Base-by-base conservation (phyloP, 2,797 vertebrate species). In the Enteromius thamalakanensis region DNA sequence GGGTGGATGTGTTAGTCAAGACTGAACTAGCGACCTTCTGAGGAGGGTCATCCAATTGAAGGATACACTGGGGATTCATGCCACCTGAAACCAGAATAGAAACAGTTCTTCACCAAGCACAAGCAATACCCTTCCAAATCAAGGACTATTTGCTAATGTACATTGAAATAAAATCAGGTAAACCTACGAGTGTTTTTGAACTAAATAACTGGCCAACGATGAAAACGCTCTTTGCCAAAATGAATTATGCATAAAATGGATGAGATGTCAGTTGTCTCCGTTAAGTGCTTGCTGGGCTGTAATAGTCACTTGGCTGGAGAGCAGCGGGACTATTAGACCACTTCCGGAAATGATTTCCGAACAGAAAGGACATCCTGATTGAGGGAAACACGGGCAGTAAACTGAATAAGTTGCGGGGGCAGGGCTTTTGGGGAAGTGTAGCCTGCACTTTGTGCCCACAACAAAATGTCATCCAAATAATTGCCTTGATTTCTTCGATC, bases 21-120 rank as follows among this genome's bases (percentile, higher is more conserved):
- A 94, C 92, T 2, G 95, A 91, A 60, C 95, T 96, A 90, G 91
- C 93, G 87, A 96, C 94, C 85, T 89, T 97, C 94, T 99, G 98
- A 7, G 92, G 90, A 81, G 98, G 98, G 40, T 98, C 96, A 23
- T 98, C 96, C 75, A 99, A 87, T 91, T 95, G 94, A 67, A 94
- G 92, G 2, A 93, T 81, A 92, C 96, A 99, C 74, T 92, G 90
- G 21, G 94, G 94, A 87, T 91, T 93, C 37, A 91, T 62, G 90
- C 90, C 88, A 90, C 95, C 97, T 99, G 72, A 11, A 89, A 86
- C 87, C 84, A 64, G 81, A 84, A 85, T 64, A 88, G 85, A 49
- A 69, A 37, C 17, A 32, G 47, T 58, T 47, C 15, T 9, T 29
- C 1, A 47, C 26, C 47, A 67, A 55, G 8, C 9, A 67, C 60